A percentile compares a stretch with the other conserved stretches of the same genome.
phyloP scores from a whole-genome alignment of 92 coral and sea anemone genomes.

The Heteractis magnifica region DNA sequence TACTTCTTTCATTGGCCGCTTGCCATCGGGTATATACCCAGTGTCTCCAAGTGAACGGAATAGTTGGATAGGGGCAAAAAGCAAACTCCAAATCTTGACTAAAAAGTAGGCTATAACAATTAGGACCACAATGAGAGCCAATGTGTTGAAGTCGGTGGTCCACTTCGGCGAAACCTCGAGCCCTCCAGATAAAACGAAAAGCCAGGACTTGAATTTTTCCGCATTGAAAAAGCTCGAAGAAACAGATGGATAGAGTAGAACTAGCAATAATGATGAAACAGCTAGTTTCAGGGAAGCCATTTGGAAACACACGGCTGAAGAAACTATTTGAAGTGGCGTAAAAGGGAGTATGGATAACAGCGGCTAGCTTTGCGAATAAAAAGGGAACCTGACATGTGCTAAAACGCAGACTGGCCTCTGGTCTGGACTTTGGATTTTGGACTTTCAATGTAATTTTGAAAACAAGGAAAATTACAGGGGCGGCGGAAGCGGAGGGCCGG shows the following conservation, averaged over 20 bases:
- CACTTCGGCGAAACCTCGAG: conserved; percentile 1
- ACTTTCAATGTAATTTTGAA: no score
- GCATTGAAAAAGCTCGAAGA: background rate
- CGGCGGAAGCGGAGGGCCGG: no score
- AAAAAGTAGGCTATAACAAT: conserved; percentile 29
- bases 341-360: no score
- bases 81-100: conserved; percentile 54
- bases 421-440: no score
- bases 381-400: no score
- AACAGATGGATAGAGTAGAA: background rate
- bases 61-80: conserved; percentile 66
- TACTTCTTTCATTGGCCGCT: conserved; percentile 58
- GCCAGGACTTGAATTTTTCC: conserved; percentile 8
- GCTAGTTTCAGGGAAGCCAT: conserved; percentile 2
- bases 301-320: background rate
- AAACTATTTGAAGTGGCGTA: no score
- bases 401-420: no score
- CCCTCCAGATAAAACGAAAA: background rate
- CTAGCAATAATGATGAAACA: background rate
- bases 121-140: conserved; percentile 24
- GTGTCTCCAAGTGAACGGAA: conserved; percentile 64
- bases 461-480: no score
- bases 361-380: no score
- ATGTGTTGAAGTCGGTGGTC: background rate
- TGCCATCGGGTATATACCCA: conserved; percentile 70